These are phyloP conservation scores for Amazona guildingii DNA, from an alignment of 2,113 vertebrate genomes.

Conservation along the genomic window DNA sequence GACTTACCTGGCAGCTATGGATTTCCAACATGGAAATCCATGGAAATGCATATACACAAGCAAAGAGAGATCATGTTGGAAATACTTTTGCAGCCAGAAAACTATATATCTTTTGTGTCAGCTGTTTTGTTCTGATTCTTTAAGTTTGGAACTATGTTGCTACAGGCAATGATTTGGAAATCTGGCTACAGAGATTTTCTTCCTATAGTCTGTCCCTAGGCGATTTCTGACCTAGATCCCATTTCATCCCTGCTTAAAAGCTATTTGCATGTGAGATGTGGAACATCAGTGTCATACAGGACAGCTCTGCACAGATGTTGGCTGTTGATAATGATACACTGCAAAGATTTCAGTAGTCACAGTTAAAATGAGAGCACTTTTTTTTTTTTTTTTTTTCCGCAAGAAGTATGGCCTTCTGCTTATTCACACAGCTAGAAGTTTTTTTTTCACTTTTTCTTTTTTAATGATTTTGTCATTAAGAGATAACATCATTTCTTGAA, in stretches of 20 bases:
- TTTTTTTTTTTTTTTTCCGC: not conserved
- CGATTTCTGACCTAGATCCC: constrained; percentile 38
- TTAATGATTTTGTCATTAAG: not conserved
- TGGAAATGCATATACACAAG: not conserved
- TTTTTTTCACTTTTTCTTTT: not conserved
- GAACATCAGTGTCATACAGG: constrained; percentile 8
- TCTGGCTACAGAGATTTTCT: constrained; percentile 14
- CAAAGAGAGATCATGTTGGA: not conserved
- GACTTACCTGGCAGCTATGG: not conserved
- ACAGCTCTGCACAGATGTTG: constrained; percentile 49
- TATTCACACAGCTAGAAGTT: not conserved
- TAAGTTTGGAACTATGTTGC: constrained; percentile 17
- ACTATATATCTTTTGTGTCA: not conserved
- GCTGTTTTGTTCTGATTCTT: constrained; percentile 1
- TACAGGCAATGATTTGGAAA: constrained; percentile 53
- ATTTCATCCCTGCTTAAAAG: constrained; percentile 58
- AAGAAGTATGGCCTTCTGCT: not conserved
- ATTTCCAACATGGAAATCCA: not conserved
- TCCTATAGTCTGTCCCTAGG: constrained; percentile 15
- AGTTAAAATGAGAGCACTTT: not conserved
- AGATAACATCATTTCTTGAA: not conserved
- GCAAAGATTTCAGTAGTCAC: not conserved
- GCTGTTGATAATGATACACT: not conserved
- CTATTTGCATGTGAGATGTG: not conserved
- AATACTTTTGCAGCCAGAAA: not conserved